Evolutionary conservation across 1,140 invertebrate genomes (phyloP), one percentile per base, ranked within the genome.

Genomic region (Melitaea cinxia): DNA sequence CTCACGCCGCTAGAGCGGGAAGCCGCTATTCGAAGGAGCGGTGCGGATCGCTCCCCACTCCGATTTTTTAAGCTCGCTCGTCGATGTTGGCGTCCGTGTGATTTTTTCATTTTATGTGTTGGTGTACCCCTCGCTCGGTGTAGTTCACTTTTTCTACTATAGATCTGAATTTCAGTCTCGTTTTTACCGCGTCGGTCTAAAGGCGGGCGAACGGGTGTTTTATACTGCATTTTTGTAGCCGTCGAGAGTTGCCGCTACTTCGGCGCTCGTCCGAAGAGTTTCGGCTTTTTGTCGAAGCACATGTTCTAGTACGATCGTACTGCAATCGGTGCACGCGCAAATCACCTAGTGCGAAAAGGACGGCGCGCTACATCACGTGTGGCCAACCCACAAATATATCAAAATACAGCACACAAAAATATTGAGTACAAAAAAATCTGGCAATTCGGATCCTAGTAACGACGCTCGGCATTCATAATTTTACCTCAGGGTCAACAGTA

Each of bases 121-220:
- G 82, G 88, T 91, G 86, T 91, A 89, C 86, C 88, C 86, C 85
- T 88, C 86, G 84, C 83, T 74, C 79, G 80, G 85, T 88, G 85
- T 91, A 89, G 88, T 91, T 91, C 85, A 89, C 87, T 91, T 91
- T 91, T 91, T 91, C 87, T 91, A 91, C 87, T 90, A 90, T 91
- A 91, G 89, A 91, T 91, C 84, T 88, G 83, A 88, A 88, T 82
- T 88, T 91, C 87, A 91, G 89, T 91, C 86, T 89, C 80, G 88
- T 90, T 91, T 91, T 91, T 91, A 86, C 88, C 88, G 87, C 86
- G 86, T 84, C 77, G 75, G 78, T 88, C 85, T 89, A 84, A 84
- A 87, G 88, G 84, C 84, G 86, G 82, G 79, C 80, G 81, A 83
- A 65, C 85, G 85, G 73, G 75, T 71, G 76, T 87, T 88, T 87